Evolutionary conservation across 2,113 vertebrate species (phyloP).

Genomic region (Anarhynchus alexandrinus): DNA sequence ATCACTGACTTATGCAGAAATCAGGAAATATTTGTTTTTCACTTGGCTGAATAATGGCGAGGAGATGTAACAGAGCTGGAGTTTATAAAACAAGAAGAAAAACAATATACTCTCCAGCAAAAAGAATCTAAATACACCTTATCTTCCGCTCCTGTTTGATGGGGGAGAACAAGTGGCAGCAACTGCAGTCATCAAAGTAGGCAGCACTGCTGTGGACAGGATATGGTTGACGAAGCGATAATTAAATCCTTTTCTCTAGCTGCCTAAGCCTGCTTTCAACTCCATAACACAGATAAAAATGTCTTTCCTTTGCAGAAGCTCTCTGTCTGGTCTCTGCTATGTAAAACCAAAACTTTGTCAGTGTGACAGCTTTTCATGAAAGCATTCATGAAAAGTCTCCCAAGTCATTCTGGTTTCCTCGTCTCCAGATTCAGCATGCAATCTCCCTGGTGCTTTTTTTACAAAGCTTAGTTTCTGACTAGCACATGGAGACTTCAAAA

Average conservation of each 20-base stretch:
- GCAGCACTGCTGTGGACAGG: neutral
- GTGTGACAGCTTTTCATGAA: neutral
- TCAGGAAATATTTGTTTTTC: neutral
- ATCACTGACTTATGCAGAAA: neutral
- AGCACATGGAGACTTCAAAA: fast-evolving
- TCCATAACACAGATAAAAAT: neutral
- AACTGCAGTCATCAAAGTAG: neutral
- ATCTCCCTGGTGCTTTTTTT: neutral
- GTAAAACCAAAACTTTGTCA: neutral
- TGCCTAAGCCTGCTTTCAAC: neutral
- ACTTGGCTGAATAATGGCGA: neutral
- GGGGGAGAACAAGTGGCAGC: neutral
- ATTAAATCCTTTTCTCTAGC: conserved; percentile 23
- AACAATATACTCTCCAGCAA: neutral
- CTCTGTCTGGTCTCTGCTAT: neutral
- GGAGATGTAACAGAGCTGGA: neutral
- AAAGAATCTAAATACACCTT: neutral
- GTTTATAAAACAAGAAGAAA: neutral
- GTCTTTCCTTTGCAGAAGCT: neutral
- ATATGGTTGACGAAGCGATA: neutral
- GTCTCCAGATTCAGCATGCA: neutral
- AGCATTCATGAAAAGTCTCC: neutral
- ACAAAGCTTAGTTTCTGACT: neutral
- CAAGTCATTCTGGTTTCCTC: neutral
- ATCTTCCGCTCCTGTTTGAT: neutral